phyloP scores from a whole-genome alignment of 2,888 invertebrate species.

The Bellardia pandia region DNA sequence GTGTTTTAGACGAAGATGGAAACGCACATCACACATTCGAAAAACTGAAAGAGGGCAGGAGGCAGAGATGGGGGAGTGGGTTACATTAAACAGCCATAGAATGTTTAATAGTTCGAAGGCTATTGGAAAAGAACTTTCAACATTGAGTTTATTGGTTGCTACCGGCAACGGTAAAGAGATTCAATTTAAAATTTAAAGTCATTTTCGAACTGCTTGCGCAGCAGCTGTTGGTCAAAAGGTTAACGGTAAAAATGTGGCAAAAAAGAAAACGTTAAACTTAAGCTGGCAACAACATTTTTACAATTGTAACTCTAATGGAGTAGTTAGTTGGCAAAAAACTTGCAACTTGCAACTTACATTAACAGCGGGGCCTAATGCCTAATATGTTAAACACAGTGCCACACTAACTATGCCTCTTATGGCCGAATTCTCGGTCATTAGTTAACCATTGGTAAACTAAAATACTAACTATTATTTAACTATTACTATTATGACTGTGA shows the following conservation, averaged over 20 bases:
- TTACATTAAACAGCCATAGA: not conserved
- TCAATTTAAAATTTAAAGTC: not conserved
- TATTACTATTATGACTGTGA: too few species aligned
- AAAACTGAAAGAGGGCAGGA: not conserved
- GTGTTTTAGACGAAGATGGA: constrained; percentile 62
- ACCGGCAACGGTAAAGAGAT: too few species aligned
- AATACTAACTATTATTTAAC: too few species aligned
- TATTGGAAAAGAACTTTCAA: not conserved
- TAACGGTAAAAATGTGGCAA: constrained; percentile 64
- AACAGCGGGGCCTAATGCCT: not conserved
- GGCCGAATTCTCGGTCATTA: too few species aligned
- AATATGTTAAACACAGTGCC: constrained; percentile 34
- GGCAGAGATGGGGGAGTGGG: not conserved
- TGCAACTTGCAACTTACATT: not conserved
- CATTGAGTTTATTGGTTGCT: too few species aligned
- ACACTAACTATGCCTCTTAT: constrained; percentile 9
- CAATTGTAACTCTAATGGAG: constrained; percentile 65
- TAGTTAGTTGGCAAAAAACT: constrained; percentile 40
- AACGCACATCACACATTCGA: constrained; percentile 49
- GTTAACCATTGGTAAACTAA: too few species aligned
- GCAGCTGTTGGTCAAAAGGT: constrained; percentile 66
- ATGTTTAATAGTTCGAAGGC: not conserved
- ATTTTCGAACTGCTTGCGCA: not conserved
- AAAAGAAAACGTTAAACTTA: constrained; percentile 46
- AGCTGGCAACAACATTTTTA: constrained; percentile 68